phyloP scores from a whole-genome alignment of 23 tunicate genomes.

The Trididemnum clinides region DNA sequence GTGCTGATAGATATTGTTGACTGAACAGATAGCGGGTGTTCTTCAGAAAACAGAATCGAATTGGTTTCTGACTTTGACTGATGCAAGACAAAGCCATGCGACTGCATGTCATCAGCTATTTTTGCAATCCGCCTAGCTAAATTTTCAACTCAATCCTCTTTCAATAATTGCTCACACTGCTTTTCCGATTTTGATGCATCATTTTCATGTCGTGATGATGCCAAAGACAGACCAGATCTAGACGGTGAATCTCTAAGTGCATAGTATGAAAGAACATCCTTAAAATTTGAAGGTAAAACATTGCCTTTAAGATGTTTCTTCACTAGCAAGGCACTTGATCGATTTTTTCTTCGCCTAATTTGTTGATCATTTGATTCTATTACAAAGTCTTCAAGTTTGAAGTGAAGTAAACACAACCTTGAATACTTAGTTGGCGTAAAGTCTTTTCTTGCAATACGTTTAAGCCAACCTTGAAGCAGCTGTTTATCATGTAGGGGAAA shows the following conservation, averaged over 20 bases:
- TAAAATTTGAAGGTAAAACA: background rate
- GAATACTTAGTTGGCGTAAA: conserved; percentile 6
- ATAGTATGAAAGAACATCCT: background rate
- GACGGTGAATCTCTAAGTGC: background rate
- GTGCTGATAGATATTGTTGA: background rate
- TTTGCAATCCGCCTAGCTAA: background rate
- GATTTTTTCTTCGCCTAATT: background rate
- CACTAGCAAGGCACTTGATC: background rate
- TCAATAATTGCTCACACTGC: background rate
- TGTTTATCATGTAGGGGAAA: background rate
- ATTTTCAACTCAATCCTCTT: background rate
- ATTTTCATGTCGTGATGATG: conserved; percentile 18
- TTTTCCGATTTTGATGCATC: conserved; percentile 1
- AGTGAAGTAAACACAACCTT: background rate
- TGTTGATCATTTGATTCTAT: background rate
- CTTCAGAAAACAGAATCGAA: background rate
- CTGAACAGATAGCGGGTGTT: background rate
- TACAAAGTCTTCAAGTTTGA: background rate
- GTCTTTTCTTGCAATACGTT: conserved; percentile 12
- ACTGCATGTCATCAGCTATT: background rate
- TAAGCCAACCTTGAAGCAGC: background rate
- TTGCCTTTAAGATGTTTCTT: background rate
- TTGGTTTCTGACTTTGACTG: background rate
- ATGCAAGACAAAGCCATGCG: background rate
- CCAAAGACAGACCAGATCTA: background rate